Evolutionary conservation across 1,140 invertebrate species (phyloP).

Genomic region (Leucophenga varia): DNA sequence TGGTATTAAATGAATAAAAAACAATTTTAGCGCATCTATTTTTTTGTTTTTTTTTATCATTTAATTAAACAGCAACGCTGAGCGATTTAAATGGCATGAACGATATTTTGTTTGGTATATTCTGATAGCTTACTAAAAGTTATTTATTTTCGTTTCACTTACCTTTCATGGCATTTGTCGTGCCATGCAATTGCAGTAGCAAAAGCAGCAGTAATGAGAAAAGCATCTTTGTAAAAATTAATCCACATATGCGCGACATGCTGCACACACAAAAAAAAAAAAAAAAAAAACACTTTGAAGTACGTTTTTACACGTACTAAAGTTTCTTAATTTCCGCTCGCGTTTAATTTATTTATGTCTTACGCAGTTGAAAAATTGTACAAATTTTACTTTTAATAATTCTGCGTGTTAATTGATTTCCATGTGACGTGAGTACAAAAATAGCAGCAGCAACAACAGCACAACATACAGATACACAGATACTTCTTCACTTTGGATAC

Average conservation of each 20-base stretch:
- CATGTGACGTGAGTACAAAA: slow-evolving; percentile 42
- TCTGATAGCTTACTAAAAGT: no score
- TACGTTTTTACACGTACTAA: no score
- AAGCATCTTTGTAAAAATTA: slow-evolving; percentile 29
- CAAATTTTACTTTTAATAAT: slow-evolving; percentile 38
- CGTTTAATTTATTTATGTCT: no score
- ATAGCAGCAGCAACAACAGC: no score
- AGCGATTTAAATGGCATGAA: no score
- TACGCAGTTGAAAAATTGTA: no score
- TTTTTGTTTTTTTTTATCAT: background rate
- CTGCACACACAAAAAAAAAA: no score
- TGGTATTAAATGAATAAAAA: slow-evolving; percentile 38
- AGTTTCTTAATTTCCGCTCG: slow-evolving; percentile 11
- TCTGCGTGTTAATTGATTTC: slow-evolving; percentile 54
- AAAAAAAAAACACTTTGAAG: no score
- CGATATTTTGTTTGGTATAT: no score
- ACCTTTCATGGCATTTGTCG: slow-evolving; percentile 43
- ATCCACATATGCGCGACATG: slow-evolving; percentile 42
- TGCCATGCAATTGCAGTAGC: slow-evolving; percentile 35
- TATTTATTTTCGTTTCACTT: slow-evolving; percentile 35
- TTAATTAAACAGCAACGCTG: no score
- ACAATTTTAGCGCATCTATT: slow-evolving; percentile 24
- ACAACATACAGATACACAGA: no score
- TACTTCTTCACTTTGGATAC: no score
- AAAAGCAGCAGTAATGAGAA: slow-evolving; percentile 16